Evolutionary conservation across 1,140 invertebrate species (phyloP), one percentile per base, ranked within the genome.

Genomic region (Steinernema khuongi): DNA sequence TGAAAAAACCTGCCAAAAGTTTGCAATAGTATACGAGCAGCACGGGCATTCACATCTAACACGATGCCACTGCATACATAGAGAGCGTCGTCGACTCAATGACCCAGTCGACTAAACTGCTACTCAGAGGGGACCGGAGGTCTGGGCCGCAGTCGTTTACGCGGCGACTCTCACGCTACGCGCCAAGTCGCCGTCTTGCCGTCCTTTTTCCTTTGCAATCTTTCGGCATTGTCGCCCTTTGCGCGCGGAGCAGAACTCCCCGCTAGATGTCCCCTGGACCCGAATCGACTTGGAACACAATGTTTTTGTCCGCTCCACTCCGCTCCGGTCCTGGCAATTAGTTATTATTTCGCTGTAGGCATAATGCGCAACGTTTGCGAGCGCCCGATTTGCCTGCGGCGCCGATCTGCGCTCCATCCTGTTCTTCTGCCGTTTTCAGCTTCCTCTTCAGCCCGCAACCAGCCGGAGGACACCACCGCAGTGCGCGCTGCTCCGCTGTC

Each of bases 81-180:
- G 50, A 60, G 50, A 60, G 19, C 50, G 50, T 11, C n/a, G 36
- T 41, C 36, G 36, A 41, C 36, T 11, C 36, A 41, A 4, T 22
- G 50, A 60, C 50, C 22, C 50, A 60, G 50, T 22, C 50, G 50
- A 60, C 50, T 60, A 60, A 60, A 60, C 50, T 22, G 50, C 50
- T 60, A 60, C 50, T 60, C 7, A 60, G 14, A 41, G 36, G 50
- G 19, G 50, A 60, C 50, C 50, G 26, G 11, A 60, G 50, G 50
- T 60, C 50, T 60, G 50, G 50, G 50, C 50, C 50, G 50, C 50
- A 60, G 7, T 60, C 50, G 50, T 41, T 41, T 41, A 41, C 36
- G 36, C 36, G 36, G 36, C 50, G 50, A 60, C 50, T 60, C 50
- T 60, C 50, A 60, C 50, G 50, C 50, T 26, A 60, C 50, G 50